Conservation (phyloP, 2,113 vertebrate genomes). For the Silurus asotus region DNA sequence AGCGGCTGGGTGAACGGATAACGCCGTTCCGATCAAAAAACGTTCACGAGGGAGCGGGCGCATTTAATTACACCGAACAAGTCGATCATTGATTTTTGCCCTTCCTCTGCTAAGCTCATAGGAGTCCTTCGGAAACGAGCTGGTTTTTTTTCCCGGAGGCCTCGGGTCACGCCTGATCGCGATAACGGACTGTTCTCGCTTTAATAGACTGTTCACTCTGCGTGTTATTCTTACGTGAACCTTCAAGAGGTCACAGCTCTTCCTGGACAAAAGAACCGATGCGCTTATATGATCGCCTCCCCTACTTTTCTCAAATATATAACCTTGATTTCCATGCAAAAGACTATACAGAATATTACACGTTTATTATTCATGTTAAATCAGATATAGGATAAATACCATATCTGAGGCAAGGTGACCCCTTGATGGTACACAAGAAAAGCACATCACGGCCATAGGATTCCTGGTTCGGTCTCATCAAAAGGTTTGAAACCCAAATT, state of each 20-base stretch:
- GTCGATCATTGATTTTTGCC: conserved; percentile 36
- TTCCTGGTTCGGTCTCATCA: too few relatives aligned
- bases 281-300: background rate
- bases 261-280: background rate
- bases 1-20: conserved; percentile 19
- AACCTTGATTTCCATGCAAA: too few relatives aligned
- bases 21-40: conserved; percentile 18
- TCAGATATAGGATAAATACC: too few relatives aligned
- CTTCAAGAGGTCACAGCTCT: background rate
- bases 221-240: background rate
- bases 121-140: conserved; percentile 36
- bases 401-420: too few relatives aligned
- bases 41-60: conserved; percentile 31
- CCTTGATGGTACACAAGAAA: too few relatives aligned
- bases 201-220: background rate
- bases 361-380: too few relatives aligned
- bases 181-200: conserved; percentile 11
- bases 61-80: conserved; percentile 39
- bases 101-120: conserved; percentile 1
- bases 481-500: too few relatives aligned
- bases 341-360: too few relatives aligned
- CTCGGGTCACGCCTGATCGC: conserved; percentile 50
- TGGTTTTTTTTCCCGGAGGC: conserved; percentile 58
- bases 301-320: too few relatives aligned
- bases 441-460: too few relatives aligned